These are phyloP conservation scores for Erpetoichthys calabaricus DNA, from an alignment of 2,797 vertebrate genomes.

Conservation along the genomic window DNA sequence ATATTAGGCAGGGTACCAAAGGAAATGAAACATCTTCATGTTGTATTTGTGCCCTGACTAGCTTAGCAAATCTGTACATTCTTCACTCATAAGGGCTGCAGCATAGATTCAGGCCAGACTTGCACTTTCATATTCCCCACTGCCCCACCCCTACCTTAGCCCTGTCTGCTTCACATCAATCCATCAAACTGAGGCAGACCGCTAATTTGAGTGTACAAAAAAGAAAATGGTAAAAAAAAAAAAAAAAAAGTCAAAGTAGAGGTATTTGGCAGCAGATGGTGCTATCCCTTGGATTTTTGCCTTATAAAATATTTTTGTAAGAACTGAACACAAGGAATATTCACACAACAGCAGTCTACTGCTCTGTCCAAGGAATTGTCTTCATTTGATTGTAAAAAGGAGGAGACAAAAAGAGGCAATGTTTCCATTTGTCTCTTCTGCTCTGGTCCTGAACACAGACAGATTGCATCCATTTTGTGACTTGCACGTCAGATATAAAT, in stretches of 20 bases:
- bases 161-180: slow-evolving; percentile 21
- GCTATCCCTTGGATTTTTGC: slow-evolving; percentile 31
- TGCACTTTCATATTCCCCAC: slow-evolving; percentile 5
- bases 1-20: too few relatives aligned
- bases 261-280: slow-evolving; percentile 31
- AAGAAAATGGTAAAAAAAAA: slow-evolving; percentile 11
- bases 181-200: slow-evolving; percentile 21
- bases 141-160: slow-evolving; percentile 6
- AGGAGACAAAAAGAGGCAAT: too few relatives aligned
- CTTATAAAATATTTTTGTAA: slow-evolving; percentile 4
- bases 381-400: too few relatives aligned
- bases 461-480: too few relatives aligned
- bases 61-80: slow-evolving; percentile 12
- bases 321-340: too few relatives aligned
- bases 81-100: slow-evolving; percentile 15
- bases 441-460: too few relatives aligned
- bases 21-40: too few relatives aligned
- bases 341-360: too few relatives aligned
- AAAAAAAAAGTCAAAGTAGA: slow-evolving; percentile 32
- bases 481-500: too few relatives aligned
- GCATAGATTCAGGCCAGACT: slow-evolving; percentile 1
- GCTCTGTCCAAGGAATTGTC: too few relatives aligned
- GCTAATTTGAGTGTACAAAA: slow-evolving; percentile 7
- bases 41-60: slow-evolving; percentile 2
- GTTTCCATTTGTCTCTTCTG: too few relatives aligned